Evolutionary conservation across 2,797 vertebrate species (phyloP), one percentile per base, ranked within the genome.

Genomic region (Chlorospingus flavigularis): DNA sequence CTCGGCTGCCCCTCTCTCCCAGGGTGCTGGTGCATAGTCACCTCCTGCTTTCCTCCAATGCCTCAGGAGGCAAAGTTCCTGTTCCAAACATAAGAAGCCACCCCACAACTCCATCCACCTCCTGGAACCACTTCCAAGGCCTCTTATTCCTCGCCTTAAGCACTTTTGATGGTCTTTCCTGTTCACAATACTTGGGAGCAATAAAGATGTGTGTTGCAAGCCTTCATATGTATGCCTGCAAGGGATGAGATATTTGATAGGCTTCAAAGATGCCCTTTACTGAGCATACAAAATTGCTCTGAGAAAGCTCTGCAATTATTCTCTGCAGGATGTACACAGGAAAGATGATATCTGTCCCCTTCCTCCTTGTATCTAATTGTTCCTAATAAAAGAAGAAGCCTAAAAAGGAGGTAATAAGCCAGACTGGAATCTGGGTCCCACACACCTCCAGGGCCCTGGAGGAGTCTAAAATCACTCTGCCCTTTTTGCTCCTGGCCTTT

Each of bases 211-310:
- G 33, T 24, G n/a, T 73, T 57, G 48, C 53, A 63, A 94, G 55
- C 51, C n/a, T 78, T 92, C 14, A 6, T 68, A 40, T 24, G 17
- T 72, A 62, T 79, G 85, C 75, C 73, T 88, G 13, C 10, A 14
- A 95, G 70, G 88, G 48, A 61, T 73, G 45, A 93, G 86, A 73
- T 83, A 93, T 57, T 68, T 87, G 88, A 95, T 90, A 92, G 89
- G 62, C 40, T 90, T 90, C 73, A 78, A 92, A 95, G 80, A 80
- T 80, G 80, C 94, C 95, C 94, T 95, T 95, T 91, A 93, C 54
- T 53, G 60, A 93, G 73, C 84, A 78, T 51, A 62, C 76, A 91
- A 8, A 94, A 97, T 92, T 88, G 93, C 72, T 92, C 65, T 77
- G 78, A 61, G 88, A 85, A 87, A 93, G 92, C 86, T 87, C 74